A percentile compares a stretch with the other conserved stretches of the same genome.
phyloP scores from a whole-genome alignment of 2,113 vertebrate genomes.

The Gymnocephalus cernua region DNA sequence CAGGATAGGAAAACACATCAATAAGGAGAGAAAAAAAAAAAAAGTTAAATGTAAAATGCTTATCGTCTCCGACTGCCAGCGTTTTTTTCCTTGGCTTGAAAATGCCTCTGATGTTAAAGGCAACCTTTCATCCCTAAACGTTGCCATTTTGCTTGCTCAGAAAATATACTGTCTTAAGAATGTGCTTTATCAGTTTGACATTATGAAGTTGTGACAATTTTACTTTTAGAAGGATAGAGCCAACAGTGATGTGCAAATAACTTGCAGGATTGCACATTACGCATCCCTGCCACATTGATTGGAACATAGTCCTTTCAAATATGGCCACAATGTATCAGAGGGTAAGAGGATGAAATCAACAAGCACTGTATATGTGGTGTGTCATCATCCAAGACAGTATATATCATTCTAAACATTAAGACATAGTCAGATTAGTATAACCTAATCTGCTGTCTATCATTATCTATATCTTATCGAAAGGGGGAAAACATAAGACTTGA shows the following conservation, averaged over 20 bases:
- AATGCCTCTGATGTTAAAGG: conserved; percentile 51
- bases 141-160: conserved; percentile 31
- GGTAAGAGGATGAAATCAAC: background rate
- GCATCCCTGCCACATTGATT: background rate
- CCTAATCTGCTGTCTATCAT: conserved; percentile 2
- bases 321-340: background rate
- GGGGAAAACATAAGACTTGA: background rate
- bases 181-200: conserved; percentile 62
- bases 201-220: conserved; percentile 46
- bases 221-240: conserved; percentile 6
- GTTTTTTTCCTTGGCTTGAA: conserved; percentile 26
- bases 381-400: background rate
- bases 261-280: background rate
- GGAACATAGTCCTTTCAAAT: background rate
- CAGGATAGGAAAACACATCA: conserved; percentile 37
- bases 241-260: background rate
- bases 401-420: background rate
- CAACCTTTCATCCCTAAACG: conserved; percentile 55
- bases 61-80: conserved; percentile 44
- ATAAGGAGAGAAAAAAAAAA: conserved; percentile 4
- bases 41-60: conserved; percentile 43
- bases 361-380: background rate
- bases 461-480: conserved; percentile 32
- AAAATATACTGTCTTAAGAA: conserved; percentile 39
- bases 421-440: conserved; percentile 12